phyloP scores from a whole-genome alignment of 2,797 vertebrate genomes.

The Acanthopagrus latus region DNA sequence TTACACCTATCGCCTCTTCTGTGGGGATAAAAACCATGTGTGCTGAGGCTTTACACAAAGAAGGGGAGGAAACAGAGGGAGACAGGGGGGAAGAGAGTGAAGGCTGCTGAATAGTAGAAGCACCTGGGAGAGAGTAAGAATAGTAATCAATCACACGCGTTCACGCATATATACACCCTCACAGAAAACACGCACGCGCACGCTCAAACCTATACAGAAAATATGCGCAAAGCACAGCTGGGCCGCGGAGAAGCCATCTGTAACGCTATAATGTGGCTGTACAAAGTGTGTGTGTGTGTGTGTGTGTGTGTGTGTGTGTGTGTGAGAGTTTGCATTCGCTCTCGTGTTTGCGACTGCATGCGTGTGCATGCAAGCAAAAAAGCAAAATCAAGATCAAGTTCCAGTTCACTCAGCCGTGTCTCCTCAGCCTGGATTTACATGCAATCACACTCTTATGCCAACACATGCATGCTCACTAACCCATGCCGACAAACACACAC shows the following conservation, averaged over 20 bases:
- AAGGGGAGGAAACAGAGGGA: conserved; percentile 7
- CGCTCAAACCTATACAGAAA: conserved; percentile 15
- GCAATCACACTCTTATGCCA: conserved; percentile 38
- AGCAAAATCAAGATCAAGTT: conserved; percentile 61
- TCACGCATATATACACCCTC: conserved; percentile 6
- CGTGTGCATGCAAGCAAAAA: conserved; percentile 48
- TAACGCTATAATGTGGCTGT: conserved; percentile 38
- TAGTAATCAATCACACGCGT: conserved; percentile 66
- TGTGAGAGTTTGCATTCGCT: conserved; percentile 7
- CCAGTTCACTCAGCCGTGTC: conserved; percentile 37
- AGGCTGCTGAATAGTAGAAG: conserved; percentile 50
- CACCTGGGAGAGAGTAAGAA: conserved; percentile 58
- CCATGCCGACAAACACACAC: conserved; percentile 12
- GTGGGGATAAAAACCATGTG: conserved; percentile 45
- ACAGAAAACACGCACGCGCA: conserved; percentile 2
- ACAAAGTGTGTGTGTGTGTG: conserved; percentile 2
- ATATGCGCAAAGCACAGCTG: conserved; percentile 54
- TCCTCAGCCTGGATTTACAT: conserved; percentile 60
- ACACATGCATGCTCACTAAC: conserved; percentile 25
- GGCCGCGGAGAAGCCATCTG: conserved; percentile 66
- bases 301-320: neutral
- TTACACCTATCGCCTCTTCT: conserved; percentile 48
- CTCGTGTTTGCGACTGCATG: conserved; percentile 29
- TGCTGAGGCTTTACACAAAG: conserved; percentile 39
- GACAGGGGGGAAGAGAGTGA: conserved; percentile 19